phyloP scores from a whole-genome alignment of 2,113 vertebrate genomes.

The Eleginops maclovinus region DNA sequence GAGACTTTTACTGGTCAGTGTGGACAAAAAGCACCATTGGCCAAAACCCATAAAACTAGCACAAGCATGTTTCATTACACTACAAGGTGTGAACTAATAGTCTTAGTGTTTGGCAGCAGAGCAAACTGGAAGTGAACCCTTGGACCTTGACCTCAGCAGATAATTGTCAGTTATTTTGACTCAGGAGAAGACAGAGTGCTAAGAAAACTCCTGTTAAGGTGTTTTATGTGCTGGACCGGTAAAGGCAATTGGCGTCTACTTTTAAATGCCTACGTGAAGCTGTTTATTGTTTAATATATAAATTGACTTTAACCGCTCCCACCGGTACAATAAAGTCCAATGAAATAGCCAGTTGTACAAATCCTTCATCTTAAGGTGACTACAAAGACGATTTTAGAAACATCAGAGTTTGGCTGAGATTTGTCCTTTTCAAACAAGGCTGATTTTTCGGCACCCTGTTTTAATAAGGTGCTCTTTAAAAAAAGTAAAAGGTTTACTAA shows the following conservation, averaged over 20 bases:
- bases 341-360: slow-evolving; percentile 43
- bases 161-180: slow-evolving; percentile 54
- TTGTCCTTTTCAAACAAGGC: neutral
- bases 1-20: slow-evolving; percentile 76
- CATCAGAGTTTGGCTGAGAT: neutral
- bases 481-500: neutral
- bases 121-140: slow-evolving; percentile 56
- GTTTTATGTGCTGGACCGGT: slow-evolving; percentile 42
- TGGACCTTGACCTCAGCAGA: slow-evolving; percentile 46
- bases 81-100: slow-evolving; percentile 73
- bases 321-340: slow-evolving; percentile 50
- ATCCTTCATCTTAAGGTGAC: slow-evolving; percentile 38
- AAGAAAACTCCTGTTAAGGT: slow-evolving; percentile 38
- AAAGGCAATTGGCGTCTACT: slow-evolving; percentile 39
- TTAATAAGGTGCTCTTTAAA: neutral
- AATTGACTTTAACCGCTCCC: slow-evolving; percentile 67
- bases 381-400: slow-evolving; percentile 26
- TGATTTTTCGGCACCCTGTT: neutral
- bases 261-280: slow-evolving; percentile 57
- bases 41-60: slow-evolving; percentile 78
- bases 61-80: slow-evolving; percentile 76
- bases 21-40: slow-evolving; percentile 61
- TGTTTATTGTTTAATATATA: slow-evolving; percentile 70
- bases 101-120: slow-evolving; percentile 58
- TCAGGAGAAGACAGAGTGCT: slow-evolving; percentile 27